Evolutionary conservation across 1,140 invertebrate genomes (phyloP).

Genomic region (Pogonomyrmex californicus): DNA sequence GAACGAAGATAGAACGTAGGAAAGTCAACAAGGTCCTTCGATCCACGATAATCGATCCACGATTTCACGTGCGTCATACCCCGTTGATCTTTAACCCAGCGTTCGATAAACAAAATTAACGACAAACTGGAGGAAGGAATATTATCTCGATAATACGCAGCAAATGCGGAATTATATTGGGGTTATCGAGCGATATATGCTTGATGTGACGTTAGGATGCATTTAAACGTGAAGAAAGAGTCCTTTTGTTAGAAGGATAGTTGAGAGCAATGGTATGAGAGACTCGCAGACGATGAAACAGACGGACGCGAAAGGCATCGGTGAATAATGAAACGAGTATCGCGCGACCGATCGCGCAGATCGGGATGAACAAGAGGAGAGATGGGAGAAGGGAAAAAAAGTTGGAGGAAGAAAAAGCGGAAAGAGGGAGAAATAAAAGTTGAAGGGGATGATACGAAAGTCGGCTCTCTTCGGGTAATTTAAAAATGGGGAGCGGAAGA

Average conservation of each 20-base stretch:
- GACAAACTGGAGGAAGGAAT: not conserved
- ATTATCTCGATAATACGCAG: not conserved
- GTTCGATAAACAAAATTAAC: slow-evolving; percentile 50
- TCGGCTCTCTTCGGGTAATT: slow-evolving; percentile 34
- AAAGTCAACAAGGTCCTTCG: not conserved
- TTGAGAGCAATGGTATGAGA: slow-evolving; percentile 21
- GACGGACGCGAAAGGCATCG: not conserved
- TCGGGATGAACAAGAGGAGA: slow-evolving; percentile 13
- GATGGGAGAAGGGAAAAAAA: not conserved
- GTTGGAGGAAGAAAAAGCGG: not conserved
- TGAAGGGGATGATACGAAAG: not conserved
- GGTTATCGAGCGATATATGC: slow-evolving; percentile 23
- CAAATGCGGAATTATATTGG: slow-evolving; percentile 63
- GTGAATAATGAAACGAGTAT: not conserved
- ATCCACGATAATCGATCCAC: slow-evolving; percentile 45
- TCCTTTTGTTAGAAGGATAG: slow-evolving; percentile 37
- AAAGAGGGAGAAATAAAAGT: not conserved
- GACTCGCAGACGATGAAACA: slow-evolving; percentile 18
- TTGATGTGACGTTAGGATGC: slow-evolving; percentile 56
- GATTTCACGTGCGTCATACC: slow-evolving; percentile 30
- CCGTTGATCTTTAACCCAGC: slow-evolving; percentile 58
- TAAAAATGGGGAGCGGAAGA: not conserved
- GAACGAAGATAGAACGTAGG: slow-evolving; percentile 5
- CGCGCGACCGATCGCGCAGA: slow-evolving; percentile 17
- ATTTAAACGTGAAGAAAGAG: slow-evolving; percentile 38